Conservation (phyloP, 2,888 invertebrate species). For the Athrips mouffetella region DNA sequence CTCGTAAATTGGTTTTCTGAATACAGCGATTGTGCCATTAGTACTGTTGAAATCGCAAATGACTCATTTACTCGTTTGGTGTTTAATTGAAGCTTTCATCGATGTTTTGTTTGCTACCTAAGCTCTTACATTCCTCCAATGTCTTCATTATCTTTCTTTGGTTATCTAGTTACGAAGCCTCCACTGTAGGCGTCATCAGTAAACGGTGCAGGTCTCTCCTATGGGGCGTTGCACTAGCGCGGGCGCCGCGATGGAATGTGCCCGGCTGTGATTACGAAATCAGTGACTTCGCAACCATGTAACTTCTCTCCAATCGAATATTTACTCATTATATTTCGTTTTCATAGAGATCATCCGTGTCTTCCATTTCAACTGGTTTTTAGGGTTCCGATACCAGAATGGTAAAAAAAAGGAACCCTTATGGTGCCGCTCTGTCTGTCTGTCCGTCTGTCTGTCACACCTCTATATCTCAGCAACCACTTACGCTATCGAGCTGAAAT, state of each 20-base stretch:
- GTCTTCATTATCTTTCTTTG: neutral
- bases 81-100: constrained; percentile 7
- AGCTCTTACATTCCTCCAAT: neutral
- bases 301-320: constrained; percentile 47
- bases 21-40: neutral
- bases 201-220: constrained; percentile 55
- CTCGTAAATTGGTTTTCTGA: too few species aligned
- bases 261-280: constrained; percentile 73
- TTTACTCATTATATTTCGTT: constrained; percentile 27
- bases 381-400: too few species aligned
- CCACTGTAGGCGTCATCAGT: constrained; percentile 38
- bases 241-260: constrained; percentile 59
- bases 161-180: constrained; percentile 1
- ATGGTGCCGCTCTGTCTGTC: too few species aligned
- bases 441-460: too few species aligned
- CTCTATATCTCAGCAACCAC: too few species aligned
- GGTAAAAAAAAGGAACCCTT: too few species aligned
- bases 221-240: constrained; percentile 60
- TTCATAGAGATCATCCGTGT: constrained; percentile 31
- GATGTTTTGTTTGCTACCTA: neutral
- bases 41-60: constrained; percentile 4
- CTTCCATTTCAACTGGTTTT: constrained; percentile 17
- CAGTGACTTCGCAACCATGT: constrained; percentile 59
- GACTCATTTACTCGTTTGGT: constrained; percentile 4
- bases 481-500: too few species aligned